Evolutionary conservation across 2,797 vertebrate genomes (phyloP), one percentile per base, ranked within the genome.

Genomic region (Enteromius trimaculatus): DNA sequence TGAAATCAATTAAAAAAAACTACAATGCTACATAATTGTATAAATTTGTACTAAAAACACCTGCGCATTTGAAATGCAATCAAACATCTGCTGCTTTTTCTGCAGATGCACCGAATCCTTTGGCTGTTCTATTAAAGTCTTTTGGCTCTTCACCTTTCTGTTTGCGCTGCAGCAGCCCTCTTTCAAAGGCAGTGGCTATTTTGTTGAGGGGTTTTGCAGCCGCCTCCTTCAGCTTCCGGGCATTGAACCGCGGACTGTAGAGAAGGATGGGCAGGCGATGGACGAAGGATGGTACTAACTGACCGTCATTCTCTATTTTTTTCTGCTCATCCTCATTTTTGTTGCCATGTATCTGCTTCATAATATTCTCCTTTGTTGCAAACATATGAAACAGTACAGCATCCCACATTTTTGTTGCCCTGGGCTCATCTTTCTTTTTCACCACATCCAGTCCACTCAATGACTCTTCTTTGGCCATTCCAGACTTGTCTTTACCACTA

Each of bases 301-400:
- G 87, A 31, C 47, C 85, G 21, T 92, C 91, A 83, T 92, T 93
- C 0, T 88, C n/a, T 1, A 39, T 58, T 44, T 90, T 92, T 2
- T 49, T 89, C 26, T 68, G 88, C 2, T 93, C 93, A 37, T 70
- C 88, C 21, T 83, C 90, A 0, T 65, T 88, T 86, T 92, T 91
- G 81, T 69, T 92, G 31, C 79, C 11, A 13, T 92, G 92, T 17
- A 90, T 91, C 42, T 92, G 92, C 21, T 92, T 79, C 84, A 95
- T 90, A 11, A 91, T 94, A n/a, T 7, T 92, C 2, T 95, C 93
- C 88, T 96, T 95, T 4, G 92, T 92, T 44, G 96, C 92, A 1
- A 96, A 94, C 95, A 97, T 92, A 68, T 96, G 96, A 87, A 97
- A 97, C 42, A 99, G 94, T 60, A 98, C 93, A 0, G 97, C 96